Base-by-base conservation (phyloP, 1,140 invertebrate genomes). In the Phocides pigmalion region DNA sequence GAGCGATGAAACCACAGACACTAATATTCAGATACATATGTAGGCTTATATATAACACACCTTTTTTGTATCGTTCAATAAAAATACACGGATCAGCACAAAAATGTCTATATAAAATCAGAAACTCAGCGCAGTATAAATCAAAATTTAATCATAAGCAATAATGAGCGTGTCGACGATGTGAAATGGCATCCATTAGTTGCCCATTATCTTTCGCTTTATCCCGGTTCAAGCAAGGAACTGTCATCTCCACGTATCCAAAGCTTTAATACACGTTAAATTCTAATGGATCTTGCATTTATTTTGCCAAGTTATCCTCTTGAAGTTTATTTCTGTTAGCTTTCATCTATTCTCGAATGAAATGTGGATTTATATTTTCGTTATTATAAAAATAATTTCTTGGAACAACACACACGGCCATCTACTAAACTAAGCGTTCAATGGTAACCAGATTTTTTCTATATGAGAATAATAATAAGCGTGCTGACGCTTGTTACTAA, bases 151-250 rank as follows among this genome's bases (percentile, higher is more conserved):
- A 32, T 32, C 9, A 32, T 32, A 28, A 2, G 28, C 28, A n/a
- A 39, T 39, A 11, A 14, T 22, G 22, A 22, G 6, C 5, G 14
- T 39, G 35, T 39, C 35, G 14, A 1, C 35, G 12, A 39, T 14
- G 35, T 39, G 12, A 11, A 39, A 39, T 14, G 35, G 35, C 12
- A 11, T 39, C 35, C 35, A 39, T 39, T 39, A 39, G 35, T 39
- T 39, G 12, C n/a, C 35, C 35, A 39, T 39, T 39, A 39, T 39
- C 35, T 39, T 39, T 12, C n/a, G n/a, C 35, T 39, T 39, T 39
- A 39, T 39, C 35, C 35, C 12, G 2, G 12, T 35, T 35, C 32
- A 4, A 35, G 32, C 11, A 35, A 35, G 32, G 4, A n/a, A 11
- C 32, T 35, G 32, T 35, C 32, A 35, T 35, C 32, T 35, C 11